These are phyloP conservation scores for Urechis unicinctus DNA, from an alignment of 2,888 invertebrate species.

Conservation along the genomic window DNA sequence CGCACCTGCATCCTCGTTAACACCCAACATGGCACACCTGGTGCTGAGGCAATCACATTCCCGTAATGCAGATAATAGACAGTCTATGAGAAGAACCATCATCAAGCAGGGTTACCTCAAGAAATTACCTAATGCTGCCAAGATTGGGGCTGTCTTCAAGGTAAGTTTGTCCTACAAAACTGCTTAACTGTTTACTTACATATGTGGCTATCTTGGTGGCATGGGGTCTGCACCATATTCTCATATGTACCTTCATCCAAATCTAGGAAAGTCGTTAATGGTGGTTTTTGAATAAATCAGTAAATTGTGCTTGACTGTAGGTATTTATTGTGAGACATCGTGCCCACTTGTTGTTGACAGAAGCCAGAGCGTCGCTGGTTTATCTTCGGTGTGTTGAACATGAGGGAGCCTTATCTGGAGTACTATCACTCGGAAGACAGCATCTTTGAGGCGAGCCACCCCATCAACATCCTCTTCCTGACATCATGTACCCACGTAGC, in stretches of 20 bases:
- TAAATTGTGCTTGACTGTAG: not conserved
- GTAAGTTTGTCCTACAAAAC: too few relatives aligned
- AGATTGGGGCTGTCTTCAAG: constrained; percentile 17
- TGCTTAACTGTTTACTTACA: too few relatives aligned
- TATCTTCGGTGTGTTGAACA: constrained; percentile 30
- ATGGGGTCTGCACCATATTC: too few relatives aligned
- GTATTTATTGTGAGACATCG: constrained; percentile 2
- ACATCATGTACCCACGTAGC: constrained; percentile 26
- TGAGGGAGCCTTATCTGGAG: constrained; percentile 30
- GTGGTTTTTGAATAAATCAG: not conserved
- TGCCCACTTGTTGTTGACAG: too few relatives aligned
- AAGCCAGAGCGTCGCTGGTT: constrained; percentile 36
- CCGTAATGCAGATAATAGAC: too few relatives aligned
- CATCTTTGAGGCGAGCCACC: constrained; percentile 25
- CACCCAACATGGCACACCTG: too few relatives aligned
- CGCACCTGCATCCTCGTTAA: too few relatives aligned
- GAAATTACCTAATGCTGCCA: constrained; percentile 24
- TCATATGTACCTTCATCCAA: not conserved
- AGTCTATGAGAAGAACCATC: too few relatives aligned
- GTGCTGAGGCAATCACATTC: too few relatives aligned
- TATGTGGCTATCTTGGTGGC: too few relatives aligned
- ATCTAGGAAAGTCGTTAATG: not conserved
- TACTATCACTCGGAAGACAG: constrained; percentile 34
- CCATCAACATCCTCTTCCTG: constrained; percentile 28
- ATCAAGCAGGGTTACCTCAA: constrained; percentile 42